Percentiles rank a stretch among this genome's conserved stretches.
Conservation (phyloP, 2,888 invertebrate genomes). For the Drosophila putrida region DNA sequence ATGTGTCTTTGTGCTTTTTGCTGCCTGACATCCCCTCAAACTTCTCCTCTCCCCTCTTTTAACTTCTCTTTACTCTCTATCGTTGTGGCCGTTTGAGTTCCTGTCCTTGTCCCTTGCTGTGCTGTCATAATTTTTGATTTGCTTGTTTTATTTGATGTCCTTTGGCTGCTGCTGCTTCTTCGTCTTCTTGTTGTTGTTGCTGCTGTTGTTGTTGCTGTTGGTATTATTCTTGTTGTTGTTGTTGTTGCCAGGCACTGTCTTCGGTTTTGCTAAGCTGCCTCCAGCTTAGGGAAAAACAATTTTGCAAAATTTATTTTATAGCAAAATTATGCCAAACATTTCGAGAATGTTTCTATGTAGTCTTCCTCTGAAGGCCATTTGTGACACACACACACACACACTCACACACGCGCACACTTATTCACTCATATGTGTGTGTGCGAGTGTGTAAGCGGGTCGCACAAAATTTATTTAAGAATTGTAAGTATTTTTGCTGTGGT, state of each 20-base stretch:
- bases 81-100: conserved; percentile 29
- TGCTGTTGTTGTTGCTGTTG: conserved; percentile 33
- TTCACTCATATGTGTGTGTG: conserved; percentile 29
- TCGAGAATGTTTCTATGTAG: conserved; percentile 79
- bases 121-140: conserved; percentile 82
- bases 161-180: conserved; percentile 56
- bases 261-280: conserved; percentile 70
- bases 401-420: conserved; percentile 25
- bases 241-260: conserved; percentile 53
- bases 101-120: conserved; percentile 72
- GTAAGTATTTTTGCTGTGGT: conserved; percentile 73
- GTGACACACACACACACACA: conserved; percentile 46
- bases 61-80: not conserved
- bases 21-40: not conserved
- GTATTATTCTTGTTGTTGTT: conserved; percentile 35
- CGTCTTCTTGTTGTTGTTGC: conserved; percentile 33
- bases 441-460: conserved; percentile 35
- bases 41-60: conserved; percentile 7
- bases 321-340: conserved; percentile 84
- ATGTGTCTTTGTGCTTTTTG: conserved; percentile 22
- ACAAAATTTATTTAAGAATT: conserved; percentile 81
- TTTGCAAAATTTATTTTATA: conserved; percentile 84
- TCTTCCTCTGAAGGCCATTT: conserved; percentile 63
- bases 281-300: conserved; percentile 81
- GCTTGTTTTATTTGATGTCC: conserved; percentile 83